Evolutionary conservation across 2,888 invertebrate species (phyloP).

Genomic region (Tetragonisca angustula): DNA sequence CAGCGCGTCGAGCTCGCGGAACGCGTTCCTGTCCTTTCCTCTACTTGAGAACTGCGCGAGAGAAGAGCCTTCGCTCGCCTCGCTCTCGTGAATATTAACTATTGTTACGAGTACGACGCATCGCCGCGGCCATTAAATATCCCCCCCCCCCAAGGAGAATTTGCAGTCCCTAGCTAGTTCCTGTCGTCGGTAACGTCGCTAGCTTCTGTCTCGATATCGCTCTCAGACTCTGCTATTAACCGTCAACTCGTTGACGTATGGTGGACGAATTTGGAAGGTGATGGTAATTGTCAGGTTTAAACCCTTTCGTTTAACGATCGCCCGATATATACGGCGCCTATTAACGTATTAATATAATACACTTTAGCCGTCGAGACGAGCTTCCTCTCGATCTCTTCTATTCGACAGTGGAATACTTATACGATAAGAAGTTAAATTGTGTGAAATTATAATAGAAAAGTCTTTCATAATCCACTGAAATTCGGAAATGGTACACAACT

Average conservation of each 20-base stretch:
- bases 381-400: no score
- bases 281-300: no score
- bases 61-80: slow-evolving; percentile 24
- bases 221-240: background rate
- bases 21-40: slow-evolving; percentile 31
- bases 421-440: no score
- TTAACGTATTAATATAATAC: no score
- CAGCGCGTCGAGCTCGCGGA: slow-evolving; percentile 3
- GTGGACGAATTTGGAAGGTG: background rate
- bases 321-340: no score
- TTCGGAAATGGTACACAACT: no score
- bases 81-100: slow-evolving; percentile 56
- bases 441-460: no score
- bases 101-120: slow-evolving; percentile 47
- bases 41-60: slow-evolving; percentile 33
- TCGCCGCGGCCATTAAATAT: slow-evolving; percentile 33
- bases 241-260: background rate
- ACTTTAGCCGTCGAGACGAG: no score
- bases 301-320: no score
- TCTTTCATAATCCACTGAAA: no score
- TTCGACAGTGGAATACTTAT: no score
- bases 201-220: background rate
- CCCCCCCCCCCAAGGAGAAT: slow-evolving; percentile 29
- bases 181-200: background rate
- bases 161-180: background rate